Evolutionary conservation across 2,113 vertebrate species (phyloP).

Genomic region (Hoplias malabaricus): DNA sequence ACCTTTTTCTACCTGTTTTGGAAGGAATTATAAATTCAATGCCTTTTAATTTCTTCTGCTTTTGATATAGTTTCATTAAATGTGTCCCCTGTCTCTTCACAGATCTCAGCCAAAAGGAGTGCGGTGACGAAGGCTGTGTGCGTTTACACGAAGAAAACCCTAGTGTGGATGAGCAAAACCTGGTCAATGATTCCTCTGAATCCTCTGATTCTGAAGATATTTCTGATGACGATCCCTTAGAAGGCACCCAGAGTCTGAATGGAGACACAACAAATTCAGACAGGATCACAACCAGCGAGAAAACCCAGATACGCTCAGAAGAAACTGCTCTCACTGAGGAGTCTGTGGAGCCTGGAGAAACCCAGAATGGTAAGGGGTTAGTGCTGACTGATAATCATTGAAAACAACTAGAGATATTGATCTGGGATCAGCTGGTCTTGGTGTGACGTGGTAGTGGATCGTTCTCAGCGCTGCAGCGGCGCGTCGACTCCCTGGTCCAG

Average conservation of each 20-base stretch:
- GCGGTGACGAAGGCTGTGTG: slow-evolving; percentile 1
- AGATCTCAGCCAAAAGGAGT: slow-evolving; percentile 17
- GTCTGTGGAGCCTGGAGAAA: neutral
- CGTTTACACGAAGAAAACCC: neutral
- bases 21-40: too few relatives aligned
- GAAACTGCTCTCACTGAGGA: neutral
- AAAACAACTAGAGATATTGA: too few relatives aligned
- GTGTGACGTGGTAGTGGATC: too few relatives aligned
- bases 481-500: too few relatives aligned
- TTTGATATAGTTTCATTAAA: neutral
- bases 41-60: neutral
- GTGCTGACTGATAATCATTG: neutral
- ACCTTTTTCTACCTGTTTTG: too few relatives aligned
- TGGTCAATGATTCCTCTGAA: too few relatives aligned
- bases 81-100: slow-evolving; percentile 8
- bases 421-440: too few relatives aligned
- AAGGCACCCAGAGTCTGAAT: neutral
- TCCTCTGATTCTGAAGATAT: neutral
- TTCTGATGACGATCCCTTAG: neutral
- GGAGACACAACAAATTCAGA: neutral
- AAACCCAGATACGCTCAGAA: neutral
- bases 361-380: slow-evolving; percentile 10
- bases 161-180: neutral
- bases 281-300: neutral
- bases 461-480: too few relatives aligned